Base-by-base conservation (phyloP, 2,113 vertebrate species). In the Rousettus leschenaultii region DNA sequence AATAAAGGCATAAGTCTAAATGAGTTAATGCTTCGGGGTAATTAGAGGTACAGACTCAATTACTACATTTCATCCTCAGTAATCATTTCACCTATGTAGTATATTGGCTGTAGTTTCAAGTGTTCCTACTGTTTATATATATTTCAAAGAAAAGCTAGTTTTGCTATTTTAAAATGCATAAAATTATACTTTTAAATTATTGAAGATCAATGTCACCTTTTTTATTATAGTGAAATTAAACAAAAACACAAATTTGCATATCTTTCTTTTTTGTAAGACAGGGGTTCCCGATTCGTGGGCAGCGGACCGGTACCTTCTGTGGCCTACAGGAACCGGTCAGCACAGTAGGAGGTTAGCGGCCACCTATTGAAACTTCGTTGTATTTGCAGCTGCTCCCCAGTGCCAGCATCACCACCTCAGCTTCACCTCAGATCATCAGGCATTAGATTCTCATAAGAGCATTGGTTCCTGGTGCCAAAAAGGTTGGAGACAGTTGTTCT, bases 1-100 rank as follows among this genome's bases (percentile, higher is more conserved):
- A 97, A 97, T 96, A 85, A 97, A 96, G 94, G 95, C 53, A 65
- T 53, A 86, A 28, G n/a, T 97, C 73, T 89, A 97, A 94, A 98
- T 96, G 88, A 88, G 55, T 70, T 65, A 97, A 61, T 68, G 80
- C 28, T 35, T 95, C 57, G 15, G 80, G 53, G 45, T 97, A 98
- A 96, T 90, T 89, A 96, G 77, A 96, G 80, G 92, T 96, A 96
- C 19, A 96, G 90, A 97, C 38, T 86, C n/a, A 89, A 96, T 96
- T 96, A 91, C 75, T 92, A 16, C 4, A 70, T 94, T 53, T 95
- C 73, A 89, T 84, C 74, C 19, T 91, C 48, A 48, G 61, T 93
- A 98, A 97, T 97, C 94, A 94, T 89, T 87, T 79, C 95, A 95
- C 12, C 78, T 89, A 70, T 2, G 79, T 19, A 68, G 57, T 71